Base-by-base conservation (phyloP, 1,140 invertebrate genomes). In the Saccostrea cuccullata region DNA sequence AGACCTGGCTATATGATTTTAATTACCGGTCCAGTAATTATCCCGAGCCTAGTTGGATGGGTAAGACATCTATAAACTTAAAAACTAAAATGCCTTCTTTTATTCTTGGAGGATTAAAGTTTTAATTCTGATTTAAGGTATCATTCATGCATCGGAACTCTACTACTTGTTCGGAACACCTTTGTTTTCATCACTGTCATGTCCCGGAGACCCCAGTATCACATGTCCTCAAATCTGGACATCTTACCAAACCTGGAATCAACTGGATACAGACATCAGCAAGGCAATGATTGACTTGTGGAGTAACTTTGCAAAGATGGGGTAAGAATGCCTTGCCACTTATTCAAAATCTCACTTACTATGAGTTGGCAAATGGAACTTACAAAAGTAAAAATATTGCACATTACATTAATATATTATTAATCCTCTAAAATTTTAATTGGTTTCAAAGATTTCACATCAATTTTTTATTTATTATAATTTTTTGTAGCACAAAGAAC, bases 101-200 rank as follows among this genome's bases (percentile, higher is more conserved):
- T 9, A n/a, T 9, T 55, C 6, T 55, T 15, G 17, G 36, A 87
- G 1, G 30, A 20, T 64, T 55, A 84, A 55, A n/a, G 23, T 73
- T 30, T 26, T 20, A 67, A 9, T 64, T 84, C 17, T 88, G 58
- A 36, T 36, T 84, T 3, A 4, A 90, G 90, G 90, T 5, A 86
- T 90, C 2, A 73, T 84, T 8, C 90, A 90, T 56, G 83, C 88
- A 47, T 84, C 89, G 47, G 90, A 90, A 55, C 55, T 90, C 23
- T 90, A 90, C 67, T 90, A 90, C 55, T n/a, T 64, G 84, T 90
- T 89, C 83, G 90, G 90, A 40, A 82, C 88, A 13, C 88, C 88
- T 12, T 88, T 89, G 36, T 56, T 88, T 30, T 60, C 89, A 55
- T 23, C 47, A 12, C 73, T 67, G 30, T 84, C 90, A 2, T 90